phyloP scores from a whole-genome alignment of 2,888 invertebrate species.

The Microplitis manilae region DNA sequence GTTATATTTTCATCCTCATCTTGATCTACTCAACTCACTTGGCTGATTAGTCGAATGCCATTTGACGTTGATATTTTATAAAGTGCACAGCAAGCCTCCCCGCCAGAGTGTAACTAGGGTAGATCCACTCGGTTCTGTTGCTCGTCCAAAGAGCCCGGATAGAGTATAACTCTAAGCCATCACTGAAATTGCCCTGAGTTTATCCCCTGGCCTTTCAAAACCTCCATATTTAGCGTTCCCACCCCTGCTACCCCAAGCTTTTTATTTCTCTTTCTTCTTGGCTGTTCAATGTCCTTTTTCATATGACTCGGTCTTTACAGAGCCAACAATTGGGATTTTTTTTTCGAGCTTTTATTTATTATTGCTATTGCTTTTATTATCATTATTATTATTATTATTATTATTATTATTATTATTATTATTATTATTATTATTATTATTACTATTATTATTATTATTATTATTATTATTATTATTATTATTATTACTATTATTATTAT shows the following conservation, averaged over 20 bases:
- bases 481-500: too few species aligned
- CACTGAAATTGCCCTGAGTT: constrained; percentile 67
- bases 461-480: too few species aligned
- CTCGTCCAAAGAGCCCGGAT: constrained; percentile 52
- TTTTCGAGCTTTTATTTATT: constrained; percentile 6
- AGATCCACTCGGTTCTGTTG: constrained; percentile 58
- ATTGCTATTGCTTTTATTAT: neutral
- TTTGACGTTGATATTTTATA: too few species aligned
- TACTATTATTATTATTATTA: too few species aligned
- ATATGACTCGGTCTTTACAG: constrained; percentile 35
- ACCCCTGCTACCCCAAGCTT: too few species aligned
- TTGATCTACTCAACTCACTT: constrained; percentile 60
- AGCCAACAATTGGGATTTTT: constrained; percentile 13
- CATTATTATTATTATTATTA: too few species aligned
- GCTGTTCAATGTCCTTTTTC: constrained; percentile 34
- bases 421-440: too few species aligned
- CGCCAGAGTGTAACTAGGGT: constrained; percentile 33
- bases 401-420: too few species aligned
- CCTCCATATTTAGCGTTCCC: constrained; percentile 40
- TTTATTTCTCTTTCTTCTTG: constrained; percentile 22
- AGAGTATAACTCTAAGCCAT: constrained; percentile 64
- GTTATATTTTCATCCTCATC: neutral
- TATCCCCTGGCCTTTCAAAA: constrained; percentile 50
- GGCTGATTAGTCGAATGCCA: constrained; percentile 60
- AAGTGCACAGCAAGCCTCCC: too few species aligned